Conservation (phyloP, 2,113 vertebrate species). For the Grus americana region DNA sequence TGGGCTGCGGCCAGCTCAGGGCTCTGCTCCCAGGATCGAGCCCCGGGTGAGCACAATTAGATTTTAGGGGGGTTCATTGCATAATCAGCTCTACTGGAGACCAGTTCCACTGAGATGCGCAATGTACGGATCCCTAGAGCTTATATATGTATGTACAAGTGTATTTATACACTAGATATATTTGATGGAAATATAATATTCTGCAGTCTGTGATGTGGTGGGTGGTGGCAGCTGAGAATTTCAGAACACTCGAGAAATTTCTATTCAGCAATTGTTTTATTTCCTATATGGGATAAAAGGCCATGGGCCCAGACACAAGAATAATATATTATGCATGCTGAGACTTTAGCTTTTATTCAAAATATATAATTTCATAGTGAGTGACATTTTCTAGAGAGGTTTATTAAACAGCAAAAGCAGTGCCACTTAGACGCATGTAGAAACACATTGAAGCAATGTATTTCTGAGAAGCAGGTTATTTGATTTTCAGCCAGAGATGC, state of each 20-base stretch:
- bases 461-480: background rate
- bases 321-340: background rate
- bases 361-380: background rate
- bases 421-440: background rate
- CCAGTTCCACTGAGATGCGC: accelerated
- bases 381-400: slow-evolving; percentile 14
- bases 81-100: background rate
- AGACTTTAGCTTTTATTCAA: background rate
- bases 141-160: background rate
- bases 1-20: accelerated
- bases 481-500: background rate
- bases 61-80: background rate
- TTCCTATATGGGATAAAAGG: background rate
- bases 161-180: background rate
- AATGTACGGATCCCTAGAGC: background rate
- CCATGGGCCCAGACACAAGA: background rate
- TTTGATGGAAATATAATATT: background rate
- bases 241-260: background rate
- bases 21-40: background rate
- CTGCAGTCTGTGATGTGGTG: background rate
- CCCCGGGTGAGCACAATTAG: accelerated
- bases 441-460: background rate
- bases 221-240: background rate
- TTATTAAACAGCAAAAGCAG: background rate
- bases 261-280: background rate